Percentiles rank a stretch among this genome's conserved stretches.
Conservation (phyloP, 2,888 invertebrate genomes). For the Drosophila colorata region DNA sequence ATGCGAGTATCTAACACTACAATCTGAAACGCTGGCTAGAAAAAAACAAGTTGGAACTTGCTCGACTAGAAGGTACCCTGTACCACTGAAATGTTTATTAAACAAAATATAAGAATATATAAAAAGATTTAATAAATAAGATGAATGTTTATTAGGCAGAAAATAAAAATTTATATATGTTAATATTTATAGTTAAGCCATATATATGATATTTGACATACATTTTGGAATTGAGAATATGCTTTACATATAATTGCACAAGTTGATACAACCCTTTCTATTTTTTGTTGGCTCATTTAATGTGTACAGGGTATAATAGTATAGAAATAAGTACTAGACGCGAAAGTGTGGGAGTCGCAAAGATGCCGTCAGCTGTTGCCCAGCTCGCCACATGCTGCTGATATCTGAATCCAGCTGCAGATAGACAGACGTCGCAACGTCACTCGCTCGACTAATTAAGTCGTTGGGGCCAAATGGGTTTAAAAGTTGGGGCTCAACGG, state of each 20-base stretch:
- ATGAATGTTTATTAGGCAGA: too few relatives aligned
- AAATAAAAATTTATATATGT: too few relatives aligned
- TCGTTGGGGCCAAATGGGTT: conserved; percentile 44
- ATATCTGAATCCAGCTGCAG: conserved; percentile 34
- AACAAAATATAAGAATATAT: too few relatives aligned
- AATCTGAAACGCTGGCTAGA: conserved; percentile 11
- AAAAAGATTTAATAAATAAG: too few relatives aligned
- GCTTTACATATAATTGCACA: too few relatives aligned
- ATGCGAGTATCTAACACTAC: conserved; percentile 22
- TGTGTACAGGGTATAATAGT: conserved; percentile 13
- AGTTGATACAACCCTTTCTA: too few relatives aligned
- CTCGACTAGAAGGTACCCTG: conserved; percentile 1
- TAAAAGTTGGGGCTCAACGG: conserved; percentile 45
- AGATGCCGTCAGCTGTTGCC: conserved; percentile 60
- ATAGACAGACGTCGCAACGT: conserved; percentile 44
- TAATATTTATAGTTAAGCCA: too few relatives aligned
- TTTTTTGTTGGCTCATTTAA: neutral
- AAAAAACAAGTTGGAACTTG: neutral
- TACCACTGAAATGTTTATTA: too few relatives aligned
- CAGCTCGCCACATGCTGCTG: conserved; percentile 50
- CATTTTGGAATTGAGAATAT: too few relatives aligned
- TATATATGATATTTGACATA: too few relatives aligned
- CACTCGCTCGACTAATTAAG: conserved; percentile 64
- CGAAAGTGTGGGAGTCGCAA: conserved; percentile 81
- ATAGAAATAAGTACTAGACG: conserved; percentile 43